Percentiles rank a stretch among this genome's conserved stretches.
phyloP scores from a whole-genome alignment of 2,797 vertebrate genomes.

The Alauda arvensis region DNA sequence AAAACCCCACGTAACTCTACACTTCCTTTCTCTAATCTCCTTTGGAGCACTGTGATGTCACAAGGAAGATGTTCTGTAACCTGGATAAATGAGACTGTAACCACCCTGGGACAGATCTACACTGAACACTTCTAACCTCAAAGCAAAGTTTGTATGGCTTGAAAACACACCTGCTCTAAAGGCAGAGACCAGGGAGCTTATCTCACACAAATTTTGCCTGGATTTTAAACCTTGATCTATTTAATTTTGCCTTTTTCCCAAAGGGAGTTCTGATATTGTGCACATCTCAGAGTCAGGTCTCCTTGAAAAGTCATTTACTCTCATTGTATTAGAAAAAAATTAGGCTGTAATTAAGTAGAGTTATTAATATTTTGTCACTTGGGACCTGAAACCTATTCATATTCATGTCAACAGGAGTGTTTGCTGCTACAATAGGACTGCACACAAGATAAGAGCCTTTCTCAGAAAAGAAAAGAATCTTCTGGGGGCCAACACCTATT shows the following conservation, averaged over 20 bases:
- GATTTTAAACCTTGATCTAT: slow-evolving; percentile 41
- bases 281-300: background rate
- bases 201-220: background rate
- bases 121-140: background rate
- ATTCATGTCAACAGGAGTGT: background rate
- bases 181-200: background rate
- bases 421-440: background rate
- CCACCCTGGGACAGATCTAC: background rate
- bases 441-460: background rate
- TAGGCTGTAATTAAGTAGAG: slow-evolving; percentile 34
- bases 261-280: background rate
- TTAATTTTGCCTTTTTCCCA: slow-evolving; percentile 1
- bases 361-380: slow-evolving; percentile 18
- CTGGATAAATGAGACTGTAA: background rate
- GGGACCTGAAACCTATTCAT: background rate
- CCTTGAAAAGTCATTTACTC: slow-evolving; percentile 43
- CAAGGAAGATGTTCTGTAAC: background rate
- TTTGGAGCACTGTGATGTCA: background rate
- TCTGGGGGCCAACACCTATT: background rate
- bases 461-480: background rate
- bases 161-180: background rate
- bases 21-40: background rate
- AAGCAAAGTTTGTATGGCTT: background rate
- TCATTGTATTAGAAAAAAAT: background rate
- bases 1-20: background rate